Base-by-base conservation (phyloP, 2,888 invertebrate genomes). In the Seira musarum region DNA sequence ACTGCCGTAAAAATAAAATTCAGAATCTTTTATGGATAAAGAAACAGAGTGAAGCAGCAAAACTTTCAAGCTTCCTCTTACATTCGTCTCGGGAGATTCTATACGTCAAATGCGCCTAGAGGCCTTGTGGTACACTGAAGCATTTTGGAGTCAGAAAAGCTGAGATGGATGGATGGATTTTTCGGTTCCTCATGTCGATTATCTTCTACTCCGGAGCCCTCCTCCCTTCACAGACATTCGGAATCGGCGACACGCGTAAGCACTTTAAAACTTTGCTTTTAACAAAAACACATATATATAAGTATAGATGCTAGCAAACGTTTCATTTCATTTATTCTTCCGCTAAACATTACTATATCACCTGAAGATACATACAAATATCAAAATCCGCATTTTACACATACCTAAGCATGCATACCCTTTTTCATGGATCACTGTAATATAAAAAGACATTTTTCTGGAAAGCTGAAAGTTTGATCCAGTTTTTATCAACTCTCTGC, bases 241-340 rank as follows among this genome's bases (percentile, higher is more conserved):
- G 84, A 70, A 84, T 85, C 69, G 84, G 84, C 64, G 85, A 85
- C 84, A 85, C 85, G 82, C 85, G 85, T 85, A 85, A 85, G 85
- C 83, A 85, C 83, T 84, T 83, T 82, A 82, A 83, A 80, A 83
- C 83, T 81, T 82, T 82, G 76, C 63, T 60, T 71, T 63, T 73
- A 25, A 22, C 65, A 10, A 17, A 60, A n/a, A 60, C 21, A 60
- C 17, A 8, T 17, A n/a, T n/a, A 8, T 46, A 46, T 46, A 13
- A 8, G 15, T 8, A 15, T 19, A 61, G 13, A 15, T 15, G 53
- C 24, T n/a, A n/a, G n/a, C n/a, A n/a, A n/a, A n/a, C n/a, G n/a
- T 13, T 57, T 46, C 22, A 8, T 25, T 71, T 61, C 21, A 17
- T 68, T 46, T 57, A 57, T n/a, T n/a, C n/a, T n/a, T n/a, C n/a